These are phyloP conservation scores for Nannoperca australis DNA, from an alignment of 2,797 vertebrate genomes.

Conservation along the genomic window DNA sequence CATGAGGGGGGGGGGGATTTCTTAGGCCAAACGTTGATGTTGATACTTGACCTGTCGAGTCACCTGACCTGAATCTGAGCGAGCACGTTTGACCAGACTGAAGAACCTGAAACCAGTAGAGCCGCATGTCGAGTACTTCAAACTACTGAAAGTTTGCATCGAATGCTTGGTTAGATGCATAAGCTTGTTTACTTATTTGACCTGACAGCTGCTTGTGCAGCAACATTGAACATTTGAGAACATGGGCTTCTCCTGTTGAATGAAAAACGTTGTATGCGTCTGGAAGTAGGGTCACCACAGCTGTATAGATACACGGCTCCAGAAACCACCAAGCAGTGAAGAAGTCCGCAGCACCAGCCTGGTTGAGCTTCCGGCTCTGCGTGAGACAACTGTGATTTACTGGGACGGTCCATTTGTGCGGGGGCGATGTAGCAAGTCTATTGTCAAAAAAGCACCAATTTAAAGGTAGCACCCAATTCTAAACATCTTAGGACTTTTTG, in stretches of 20 bases:
- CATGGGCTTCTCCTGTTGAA: background rate
- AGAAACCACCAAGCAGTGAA: background rate
- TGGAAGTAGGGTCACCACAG: too few relatives aligned
- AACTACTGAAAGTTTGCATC: background rate
- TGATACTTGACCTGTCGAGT: background rate
- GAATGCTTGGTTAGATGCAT: background rate
- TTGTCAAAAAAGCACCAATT: too few relatives aligned
- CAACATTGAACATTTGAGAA: background rate
- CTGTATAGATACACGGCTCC: background rate
- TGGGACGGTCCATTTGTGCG: too few relatives aligned
- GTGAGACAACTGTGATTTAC: too few relatives aligned
- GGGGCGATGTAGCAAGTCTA: too few relatives aligned
- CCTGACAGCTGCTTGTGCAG: background rate
- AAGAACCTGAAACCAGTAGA: background rate
- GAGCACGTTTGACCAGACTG: background rate
- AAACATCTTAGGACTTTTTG: too few relatives aligned
- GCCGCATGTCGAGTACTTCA: background rate
- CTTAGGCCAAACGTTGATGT: background rate
- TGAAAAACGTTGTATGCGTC: background rate
- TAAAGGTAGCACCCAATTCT: too few relatives aligned
- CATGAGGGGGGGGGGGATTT: background rate
- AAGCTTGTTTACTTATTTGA: too few relatives aligned
- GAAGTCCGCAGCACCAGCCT: background rate
- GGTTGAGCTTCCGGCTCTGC: too few relatives aligned
- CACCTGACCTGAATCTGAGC: background rate